Base-by-base conservation (phyloP, 2,113 vertebrate species). In the Crotalus viridis region DNA sequence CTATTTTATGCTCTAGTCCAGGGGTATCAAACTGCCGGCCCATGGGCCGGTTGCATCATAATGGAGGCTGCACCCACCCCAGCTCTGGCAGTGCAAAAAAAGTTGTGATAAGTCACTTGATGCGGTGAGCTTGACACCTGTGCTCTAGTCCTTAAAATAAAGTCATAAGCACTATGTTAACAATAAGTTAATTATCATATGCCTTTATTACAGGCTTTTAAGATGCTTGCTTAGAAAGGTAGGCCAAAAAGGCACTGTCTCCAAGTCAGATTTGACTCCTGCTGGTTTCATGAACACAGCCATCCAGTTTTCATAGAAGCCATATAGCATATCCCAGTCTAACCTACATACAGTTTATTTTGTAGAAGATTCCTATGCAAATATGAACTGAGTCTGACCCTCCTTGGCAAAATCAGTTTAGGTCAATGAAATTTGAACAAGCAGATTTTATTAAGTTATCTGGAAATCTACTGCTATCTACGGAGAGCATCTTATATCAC, bases 111-210 rank as follows among this genome's bases (percentile, higher is more conserved):
- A 1, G 48, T 51, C 48, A 51, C 48, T 0, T 51, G 48, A 51
- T 51, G 48, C 1, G 48, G 48, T 1, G 1, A 51, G 8, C 8
- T 51, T 51, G 48, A 51, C 48, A 51, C 48, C 8, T 51, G 48
- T 51, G 48, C 59, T 43, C 1, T 93, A n/a, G 56, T 87, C 26
- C 2, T 56, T 64, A 74, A 90, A 91, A 59, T 13, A 24, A 51
- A 5, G 39, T 4, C 59, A 61, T 55, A 17, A 90, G 1, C n/a
- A 28, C 22, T 93, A 57, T 64, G 22, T 28, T 89, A 24, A 33
- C 8, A 48, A 86, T 24, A 85, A 24, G 88, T 92, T 54, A 28
- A 92, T 91, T 93, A 57, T 87, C 26, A 89, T 33, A 52, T 52
- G 51, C 22, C 9, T 69, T 64, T 52, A 1, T 88, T 61, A 90